Evolutionary conservation across 2,113 vertebrate genomes (phyloP), one percentile per base, ranked within the genome.

Genomic region (Vulpes lagopus): DNA sequence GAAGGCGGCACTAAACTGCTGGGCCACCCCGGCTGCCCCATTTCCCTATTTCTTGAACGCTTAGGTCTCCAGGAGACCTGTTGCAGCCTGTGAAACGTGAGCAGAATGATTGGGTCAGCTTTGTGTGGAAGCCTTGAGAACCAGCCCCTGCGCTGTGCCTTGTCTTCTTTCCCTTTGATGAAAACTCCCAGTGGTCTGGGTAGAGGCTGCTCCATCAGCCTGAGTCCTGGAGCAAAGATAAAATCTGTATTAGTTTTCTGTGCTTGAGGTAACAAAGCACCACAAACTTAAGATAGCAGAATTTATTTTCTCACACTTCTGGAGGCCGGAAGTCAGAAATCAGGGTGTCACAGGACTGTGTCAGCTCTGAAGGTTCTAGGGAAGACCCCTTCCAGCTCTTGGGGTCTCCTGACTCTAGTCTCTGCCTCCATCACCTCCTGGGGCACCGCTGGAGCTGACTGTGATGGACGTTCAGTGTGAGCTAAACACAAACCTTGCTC

Each of bases 211-310:
- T 49, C 30, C 8, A 0, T 76, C 27, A 74, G n/a, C 65, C 20
- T 22, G 49, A 65, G 62, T 30, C 35, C 59, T 11, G 0, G 27
- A n/a, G 43, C 7, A 23, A 64, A 38, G 51, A 19, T 8, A 6
- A 14, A 57, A 3, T 20, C 25, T 35, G 22, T 1, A 11, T 82
- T 11, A 0, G 51, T 12, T 71, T 82, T 53, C 11, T 0, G 9
- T 2, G 38, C 27, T 16, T 8, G 23, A 11, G 8, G 2, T 30
- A 8, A n/a, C 27, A 17, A 53, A 53, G 23, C 2, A 1, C 5
- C 53, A 16, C 0, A 5, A 5, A 83, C 59, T 11, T 25, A 4
- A n/a, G n/a, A 43, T 49, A 27, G 11, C 12, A 20, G 23, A 27
- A 49, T 27, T 3, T 8, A 15, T 55, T 3, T 27, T 55, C 79